Conservation (phyloP, 2,888 invertebrate genomes). For the Antitype chi region DNA sequence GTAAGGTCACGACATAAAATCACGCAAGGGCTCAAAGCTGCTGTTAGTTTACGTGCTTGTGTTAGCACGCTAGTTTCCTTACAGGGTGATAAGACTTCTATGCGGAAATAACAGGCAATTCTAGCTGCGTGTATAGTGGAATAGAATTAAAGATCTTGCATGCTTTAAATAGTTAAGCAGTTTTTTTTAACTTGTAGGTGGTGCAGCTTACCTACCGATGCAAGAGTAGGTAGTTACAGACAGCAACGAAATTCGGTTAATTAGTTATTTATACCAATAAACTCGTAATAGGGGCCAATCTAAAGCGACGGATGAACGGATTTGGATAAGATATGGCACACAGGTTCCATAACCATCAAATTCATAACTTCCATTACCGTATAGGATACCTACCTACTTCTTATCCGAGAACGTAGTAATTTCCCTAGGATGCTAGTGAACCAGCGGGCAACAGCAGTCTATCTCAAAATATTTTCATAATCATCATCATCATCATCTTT, state of each 20-base stretch:
- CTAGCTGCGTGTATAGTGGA: conserved; percentile 20
- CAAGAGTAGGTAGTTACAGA: neutral
- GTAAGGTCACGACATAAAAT: conserved; percentile 57
- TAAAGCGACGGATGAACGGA: neutral
- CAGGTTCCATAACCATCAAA: neutral
- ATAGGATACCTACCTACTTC: neutral
- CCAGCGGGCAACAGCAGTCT: too few relatives aligned
- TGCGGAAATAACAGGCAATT: conserved; percentile 48
- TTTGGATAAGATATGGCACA: neutral
- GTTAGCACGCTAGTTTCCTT: conserved; percentile 51
- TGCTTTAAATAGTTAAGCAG: neutral
- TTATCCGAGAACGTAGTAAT: neutral
- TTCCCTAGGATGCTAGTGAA: neutral
- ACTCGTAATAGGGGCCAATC: neutral
- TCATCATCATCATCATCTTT: neutral
- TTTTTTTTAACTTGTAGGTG: neutral
- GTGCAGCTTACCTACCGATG: too few relatives aligned
- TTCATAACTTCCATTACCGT: neutral
- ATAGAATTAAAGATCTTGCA: conserved; percentile 23
- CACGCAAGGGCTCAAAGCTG: conserved; percentile 47
- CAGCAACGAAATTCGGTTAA: neutral
- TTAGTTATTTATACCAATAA: neutral
- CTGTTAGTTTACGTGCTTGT: conserved; percentile 36
- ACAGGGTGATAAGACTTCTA: conserved; percentile 37
- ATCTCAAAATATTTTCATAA: neutral